phyloP scores from a whole-genome alignment of 2,797 vertebrate species.

The Scolopax rusticola region DNA sequence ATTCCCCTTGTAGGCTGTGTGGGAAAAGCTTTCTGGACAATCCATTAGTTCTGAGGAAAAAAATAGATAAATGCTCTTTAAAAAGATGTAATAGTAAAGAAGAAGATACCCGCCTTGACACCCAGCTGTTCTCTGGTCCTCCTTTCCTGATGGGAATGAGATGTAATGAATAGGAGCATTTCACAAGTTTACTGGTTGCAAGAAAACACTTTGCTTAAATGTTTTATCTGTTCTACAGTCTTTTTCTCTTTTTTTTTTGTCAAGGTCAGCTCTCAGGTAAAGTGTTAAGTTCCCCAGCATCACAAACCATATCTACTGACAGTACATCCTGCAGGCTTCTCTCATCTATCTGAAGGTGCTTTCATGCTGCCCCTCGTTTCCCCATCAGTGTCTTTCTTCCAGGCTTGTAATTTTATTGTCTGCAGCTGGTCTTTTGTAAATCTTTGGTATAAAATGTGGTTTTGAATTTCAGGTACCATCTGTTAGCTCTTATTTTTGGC shows the following conservation, averaged over 20 bases:
- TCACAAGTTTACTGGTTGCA: neutral
- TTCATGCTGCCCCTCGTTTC: neutral
- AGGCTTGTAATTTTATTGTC: neutral
- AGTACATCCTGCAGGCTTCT: neutral
- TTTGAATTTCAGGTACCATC: neutral
- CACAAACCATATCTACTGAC: neutral
- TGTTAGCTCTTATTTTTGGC: neutral
- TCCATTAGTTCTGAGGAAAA: slow-evolving; percentile 52
- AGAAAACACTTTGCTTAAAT: neutral
- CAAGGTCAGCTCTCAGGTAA: neutral
- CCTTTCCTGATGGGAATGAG: neutral
- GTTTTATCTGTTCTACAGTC: neutral
- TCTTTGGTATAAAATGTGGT: neutral
- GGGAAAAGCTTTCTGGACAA: slow-evolving; percentile 50
- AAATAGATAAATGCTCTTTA: slow-evolving; percentile 9
- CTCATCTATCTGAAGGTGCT: neutral
- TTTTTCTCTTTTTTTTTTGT: neutral
- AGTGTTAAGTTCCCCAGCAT: neutral
- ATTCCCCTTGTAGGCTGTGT: slow-evolving; percentile 67
- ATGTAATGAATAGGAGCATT: neutral
- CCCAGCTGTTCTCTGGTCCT: neutral
- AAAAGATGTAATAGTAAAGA: neutral
- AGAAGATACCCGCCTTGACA: neutral
- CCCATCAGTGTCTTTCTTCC: neutral
- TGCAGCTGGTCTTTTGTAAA: neutral